phyloP scores from a whole-genome alignment of 2,113 vertebrate genomes.

The Pantherophis guttatus region DNA sequence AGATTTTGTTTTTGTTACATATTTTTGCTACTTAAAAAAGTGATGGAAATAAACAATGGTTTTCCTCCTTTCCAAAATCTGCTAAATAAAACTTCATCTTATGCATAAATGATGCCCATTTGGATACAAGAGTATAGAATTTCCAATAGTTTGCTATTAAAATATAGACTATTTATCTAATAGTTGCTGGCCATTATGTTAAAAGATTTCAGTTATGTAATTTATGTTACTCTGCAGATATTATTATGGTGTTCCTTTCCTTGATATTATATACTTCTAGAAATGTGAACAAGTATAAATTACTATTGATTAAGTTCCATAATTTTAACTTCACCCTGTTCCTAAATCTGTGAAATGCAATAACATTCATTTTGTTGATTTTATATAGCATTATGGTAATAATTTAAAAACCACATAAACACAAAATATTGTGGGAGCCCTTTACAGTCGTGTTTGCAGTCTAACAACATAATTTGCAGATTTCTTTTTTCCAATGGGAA shows the following conservation, averaged over 20 bases:
- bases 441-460: background rate
- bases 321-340: background rate
- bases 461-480: fast-evolving
- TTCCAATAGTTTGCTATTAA: background rate
- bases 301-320: background rate
- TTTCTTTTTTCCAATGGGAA: background rate
- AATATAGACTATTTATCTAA: background rate
- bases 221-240: conserved; percentile 15
- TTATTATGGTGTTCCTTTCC: background rate
- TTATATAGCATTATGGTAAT: background rate
- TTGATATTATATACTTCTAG: background rate
- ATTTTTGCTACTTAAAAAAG: background rate
- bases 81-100: background rate
- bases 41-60: background rate
- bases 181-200: background rate
- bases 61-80: background rate
- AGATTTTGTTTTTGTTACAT: background rate
- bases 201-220: background rate
- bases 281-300: background rate
- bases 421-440: background rate
- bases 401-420: conserved; percentile 2
- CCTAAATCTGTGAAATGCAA: background rate
- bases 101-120: background rate
- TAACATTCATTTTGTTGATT: background rate
- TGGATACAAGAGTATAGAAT: background rate